phyloP scores from a whole-genome alignment of 1,140 invertebrate species.

The Trichonephila clavata region DNA sequence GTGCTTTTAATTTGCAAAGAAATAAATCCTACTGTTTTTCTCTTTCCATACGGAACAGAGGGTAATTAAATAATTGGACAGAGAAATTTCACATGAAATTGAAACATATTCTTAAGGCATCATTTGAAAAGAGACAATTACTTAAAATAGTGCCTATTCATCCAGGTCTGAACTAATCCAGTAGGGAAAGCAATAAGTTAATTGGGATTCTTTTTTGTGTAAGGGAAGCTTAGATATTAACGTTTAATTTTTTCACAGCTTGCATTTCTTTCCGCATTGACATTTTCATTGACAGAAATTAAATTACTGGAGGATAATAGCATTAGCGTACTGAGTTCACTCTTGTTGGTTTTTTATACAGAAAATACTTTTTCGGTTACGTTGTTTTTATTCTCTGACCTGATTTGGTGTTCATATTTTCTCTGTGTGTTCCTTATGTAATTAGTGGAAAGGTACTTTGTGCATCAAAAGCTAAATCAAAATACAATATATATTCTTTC shows the following conservation, averaged over 20 bases:
- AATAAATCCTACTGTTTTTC: background rate
- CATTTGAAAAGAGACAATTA: constrained; percentile 13
- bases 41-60: background rate
- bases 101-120: constrained; percentile 21
- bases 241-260: constrained; percentile 33
- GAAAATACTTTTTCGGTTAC: background rate
- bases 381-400: background rate
- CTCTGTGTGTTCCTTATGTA: background rate
- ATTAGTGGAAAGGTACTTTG: background rate
- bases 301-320: constrained; percentile 1
- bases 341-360: background rate
- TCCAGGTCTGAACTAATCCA: background rate
- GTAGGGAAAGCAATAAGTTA: constrained; percentile 21
- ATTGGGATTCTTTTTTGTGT: background rate
- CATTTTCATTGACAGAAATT: constrained; percentile 31
- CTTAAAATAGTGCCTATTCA: constrained; percentile 15
- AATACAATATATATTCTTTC: background rate
- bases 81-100: background rate
- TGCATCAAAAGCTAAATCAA: constrained; percentile 2
- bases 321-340: constrained; percentile 1
- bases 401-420: background rate
- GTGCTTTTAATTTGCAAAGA: background rate
- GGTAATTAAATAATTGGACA: background rate
- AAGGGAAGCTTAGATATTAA: background rate
- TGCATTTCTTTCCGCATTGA: background rate